Percentiles rank a stretch among this genome's conserved stretches.
Evolutionary conservation across 2,888 invertebrate genomes (phyloP).

Genomic region (Cephus runcator): DNA sequence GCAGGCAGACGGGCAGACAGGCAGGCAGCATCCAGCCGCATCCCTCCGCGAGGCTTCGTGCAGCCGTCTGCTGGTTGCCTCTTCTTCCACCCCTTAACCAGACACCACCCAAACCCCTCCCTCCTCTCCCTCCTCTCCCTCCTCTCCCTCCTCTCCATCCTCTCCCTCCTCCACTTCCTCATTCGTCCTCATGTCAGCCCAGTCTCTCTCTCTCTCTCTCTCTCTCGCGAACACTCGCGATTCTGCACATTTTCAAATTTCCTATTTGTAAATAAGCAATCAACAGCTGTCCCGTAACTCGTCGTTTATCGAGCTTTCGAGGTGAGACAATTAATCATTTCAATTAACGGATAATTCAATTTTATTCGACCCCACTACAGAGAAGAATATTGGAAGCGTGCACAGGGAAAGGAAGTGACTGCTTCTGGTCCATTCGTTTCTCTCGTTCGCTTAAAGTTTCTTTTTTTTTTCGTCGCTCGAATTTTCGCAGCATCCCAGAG

Average conservation of each 20-base stretch:
- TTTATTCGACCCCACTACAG: slow-evolving; percentile 40
- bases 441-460: not conserved
- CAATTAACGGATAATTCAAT: slow-evolving; percentile 65
- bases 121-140: slow-evolving; percentile 25
- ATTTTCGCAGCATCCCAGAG: slow-evolving; percentile 9
- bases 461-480: slow-evolving; percentile 2
- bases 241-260: slow-evolving; percentile 65
- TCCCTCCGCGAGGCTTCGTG: slow-evolving; percentile 25
- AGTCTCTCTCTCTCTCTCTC: slow-evolving; percentile 20
- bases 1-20: no score
- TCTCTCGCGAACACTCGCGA: slow-evolving; percentile 35
- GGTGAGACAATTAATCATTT: slow-evolving; percentile 66
- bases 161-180: slow-evolving; percentile 21
- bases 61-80: slow-evolving; percentile 12
- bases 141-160: slow-evolving; percentile 24
- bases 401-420: slow-evolving; percentile 48
- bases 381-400: slow-evolving; percentile 61
- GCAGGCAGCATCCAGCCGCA: slow-evolving; percentile 18
- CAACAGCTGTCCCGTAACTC: slow-evolving; percentile 34
- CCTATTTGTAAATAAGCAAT: slow-evolving; percentile 67
- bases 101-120: slow-evolving; percentile 15
- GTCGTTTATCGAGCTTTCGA: slow-evolving; percentile 26
- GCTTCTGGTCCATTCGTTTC: slow-evolving; percentile 12
- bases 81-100: not conserved
- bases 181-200: slow-evolving; percentile 13